These are phyloP conservation scores for Torymus aiolomorphi DNA, from an alignment of 2,888 invertebrate species.

Conservation along the genomic window DNA sequence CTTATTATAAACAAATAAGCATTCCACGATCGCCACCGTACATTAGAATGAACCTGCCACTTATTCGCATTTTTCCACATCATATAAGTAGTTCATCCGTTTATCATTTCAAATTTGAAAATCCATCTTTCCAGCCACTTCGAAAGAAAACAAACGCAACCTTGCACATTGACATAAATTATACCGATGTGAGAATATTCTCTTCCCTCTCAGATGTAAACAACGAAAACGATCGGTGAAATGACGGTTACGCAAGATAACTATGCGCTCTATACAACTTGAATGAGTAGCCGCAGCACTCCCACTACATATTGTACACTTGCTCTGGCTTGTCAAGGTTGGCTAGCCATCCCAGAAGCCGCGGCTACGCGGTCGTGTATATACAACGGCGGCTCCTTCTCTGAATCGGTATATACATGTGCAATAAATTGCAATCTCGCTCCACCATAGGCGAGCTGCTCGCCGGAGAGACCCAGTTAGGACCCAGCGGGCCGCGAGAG, in stretches of 20 bases:
- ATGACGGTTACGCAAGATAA: constrained; percentile 30
- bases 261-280: too few relatives aligned
- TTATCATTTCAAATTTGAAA: too few relatives aligned
- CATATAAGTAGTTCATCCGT: too few relatives aligned
- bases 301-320: not conserved
- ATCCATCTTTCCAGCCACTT: too few relatives aligned
- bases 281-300: too few relatives aligned
- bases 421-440: constrained; percentile 40
- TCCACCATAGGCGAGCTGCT: not conserved
- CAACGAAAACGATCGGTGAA: too few relatives aligned
- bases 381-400: constrained; percentile 19
- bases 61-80: too few relatives aligned
- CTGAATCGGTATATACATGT: constrained; percentile 34
- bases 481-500: not conserved
- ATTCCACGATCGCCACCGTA: not conserved
- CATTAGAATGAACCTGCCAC: not conserved
- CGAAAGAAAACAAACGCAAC: too few relatives aligned
- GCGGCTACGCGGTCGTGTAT: not conserved
- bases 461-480: constrained; percentile 48
- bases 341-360: constrained; percentile 44
- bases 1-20: not conserved
- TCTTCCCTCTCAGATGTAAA: too few relatives aligned
- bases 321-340: constrained; percentile 33
- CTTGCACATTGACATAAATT: too few relatives aligned
- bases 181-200: too few relatives aligned